phyloP scores from a whole-genome alignment of 2,797 vertebrate species.

The Lacerta viridis region DNA sequence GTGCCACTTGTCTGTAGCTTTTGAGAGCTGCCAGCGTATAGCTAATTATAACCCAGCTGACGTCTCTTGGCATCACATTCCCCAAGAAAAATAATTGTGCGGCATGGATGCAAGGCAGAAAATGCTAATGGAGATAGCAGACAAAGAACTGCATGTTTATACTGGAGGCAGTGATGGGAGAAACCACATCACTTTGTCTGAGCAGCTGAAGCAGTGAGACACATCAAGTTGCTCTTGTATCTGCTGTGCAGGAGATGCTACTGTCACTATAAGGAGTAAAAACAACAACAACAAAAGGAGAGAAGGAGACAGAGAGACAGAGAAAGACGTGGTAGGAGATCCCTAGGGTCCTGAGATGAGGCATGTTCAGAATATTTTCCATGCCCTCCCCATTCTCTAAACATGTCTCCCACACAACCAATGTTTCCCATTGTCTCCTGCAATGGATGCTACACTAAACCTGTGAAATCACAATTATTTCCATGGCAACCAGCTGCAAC shows the following conservation, averaged over 20 bases:
- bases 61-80: conserved; percentile 45
- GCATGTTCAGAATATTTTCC: conserved; percentile 35
- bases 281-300: neutral
- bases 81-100: conserved; percentile 52
- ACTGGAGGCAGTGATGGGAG: conserved; percentile 30
- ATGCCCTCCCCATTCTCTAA: neutral
- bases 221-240: conserved; percentile 9
- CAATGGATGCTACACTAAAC: conserved; percentile 63
- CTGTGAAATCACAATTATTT: conserved; percentile 74
- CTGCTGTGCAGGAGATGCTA: conserved; percentile 6
- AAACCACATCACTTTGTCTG: conserved; percentile 34
- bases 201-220: conserved; percentile 9
- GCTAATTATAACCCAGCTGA: conserved; percentile 57
- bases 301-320: neutral
- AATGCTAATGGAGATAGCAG: conserved; percentile 44
- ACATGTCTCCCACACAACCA: conserved; percentile 36
- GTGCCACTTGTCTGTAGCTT: conserved; percentile 51
- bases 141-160: conserved; percentile 48
- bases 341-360: neutral
- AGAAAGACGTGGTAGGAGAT: neutral
- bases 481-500: conserved; percentile 75
- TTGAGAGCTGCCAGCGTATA: conserved; percentile 50
- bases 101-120: conserved; percentile 41
- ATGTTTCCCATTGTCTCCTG: conserved; percentile 54
- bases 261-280: neutral